Evolutionary conservation across 1,140 invertebrate species (phyloP), one percentile per base, ranked within the genome.

Genomic region (Pectinophora gossypiella): DNA sequence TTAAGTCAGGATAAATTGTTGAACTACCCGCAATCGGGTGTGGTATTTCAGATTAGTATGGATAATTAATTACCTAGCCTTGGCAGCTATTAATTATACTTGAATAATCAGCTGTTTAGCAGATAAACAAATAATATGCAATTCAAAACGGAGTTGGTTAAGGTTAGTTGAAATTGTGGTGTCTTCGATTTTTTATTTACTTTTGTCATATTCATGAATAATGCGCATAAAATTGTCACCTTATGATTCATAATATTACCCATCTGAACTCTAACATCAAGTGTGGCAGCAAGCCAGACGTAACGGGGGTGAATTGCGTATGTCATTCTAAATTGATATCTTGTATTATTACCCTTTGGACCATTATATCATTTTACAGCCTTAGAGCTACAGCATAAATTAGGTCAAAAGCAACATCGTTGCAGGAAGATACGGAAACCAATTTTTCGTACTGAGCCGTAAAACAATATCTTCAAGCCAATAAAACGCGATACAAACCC

Each of bases 401-500:
- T 27, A 12, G 5, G 23, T 27, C 12, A 27, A 6, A 27, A 6
- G 23, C 12, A 27, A 27, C 12, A 27, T 6, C 5, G 12, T 6
- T 12, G 23, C 5, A 6, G 5, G 5, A 27, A 27, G 12, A 27
- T 6, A 27, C 5, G 23, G 12, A 27, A 27, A 5, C 5, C 23
- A 6, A 12, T 6, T 27, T 27, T 27, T 6, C 23, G 12, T 27
- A 27, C 23, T 6, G 12, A 27, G 23, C 12, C 23, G 23, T 27
- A 27, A 27, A 5, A 6, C 23, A 12, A 27, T 27, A 6, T 27
- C 23, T 27, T 12, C 5, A 27, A 27, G 12, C 5, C 23, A 12
- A 27, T 27, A 27, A 27, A 27, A 27, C 23, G 5, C 12, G 23
- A 27, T 27, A 27, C 55, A 59, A 54, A 59, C 42, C 49, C 44